Evolutionary conservation across 2,888 invertebrate genomes (phyloP).

Genomic region (Drosophila neutralis): DNA sequence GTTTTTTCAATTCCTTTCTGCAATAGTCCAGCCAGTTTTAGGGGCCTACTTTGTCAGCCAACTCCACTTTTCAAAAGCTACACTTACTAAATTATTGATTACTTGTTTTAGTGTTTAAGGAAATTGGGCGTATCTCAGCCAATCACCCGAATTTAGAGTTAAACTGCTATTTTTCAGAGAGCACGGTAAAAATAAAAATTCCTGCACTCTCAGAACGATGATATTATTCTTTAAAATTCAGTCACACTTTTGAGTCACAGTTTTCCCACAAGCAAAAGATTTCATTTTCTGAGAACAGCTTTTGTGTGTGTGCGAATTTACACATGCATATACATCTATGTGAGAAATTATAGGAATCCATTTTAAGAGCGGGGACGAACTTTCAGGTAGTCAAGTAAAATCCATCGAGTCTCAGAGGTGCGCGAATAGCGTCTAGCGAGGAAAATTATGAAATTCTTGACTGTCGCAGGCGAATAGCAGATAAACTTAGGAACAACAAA

Average conservation of each 20-base stretch:
- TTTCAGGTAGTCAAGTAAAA: constrained; percentile 3
- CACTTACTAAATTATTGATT: constrained; percentile 6
- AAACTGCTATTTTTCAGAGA: not conserved
- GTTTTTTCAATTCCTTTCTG: not conserved
- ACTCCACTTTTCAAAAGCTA: not conserved
- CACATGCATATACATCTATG: not conserved
- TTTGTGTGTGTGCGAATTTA: not conserved
- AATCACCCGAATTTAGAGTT: not conserved
- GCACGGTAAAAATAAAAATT: not conserved
- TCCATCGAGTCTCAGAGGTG: not conserved
- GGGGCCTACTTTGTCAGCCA: not conserved
- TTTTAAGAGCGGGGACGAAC: constrained; percentile 1
- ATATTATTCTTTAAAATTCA: not conserved
- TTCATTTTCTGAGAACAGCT: not conserved
- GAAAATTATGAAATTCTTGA: not conserved
- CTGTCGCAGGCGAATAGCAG: not conserved
- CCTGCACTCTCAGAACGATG: not conserved
- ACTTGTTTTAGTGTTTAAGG: not conserved
- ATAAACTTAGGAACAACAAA: not conserved
- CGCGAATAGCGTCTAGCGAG: not conserved
- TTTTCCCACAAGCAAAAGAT: not conserved
- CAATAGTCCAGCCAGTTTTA: not conserved
- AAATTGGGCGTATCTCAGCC: not conserved
- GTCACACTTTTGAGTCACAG: not conserved
- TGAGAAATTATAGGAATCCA: not conserved